phyloP scores from a whole-genome alignment of 2,113 vertebrate genomes.

The Xyrauchen texanus region DNA sequence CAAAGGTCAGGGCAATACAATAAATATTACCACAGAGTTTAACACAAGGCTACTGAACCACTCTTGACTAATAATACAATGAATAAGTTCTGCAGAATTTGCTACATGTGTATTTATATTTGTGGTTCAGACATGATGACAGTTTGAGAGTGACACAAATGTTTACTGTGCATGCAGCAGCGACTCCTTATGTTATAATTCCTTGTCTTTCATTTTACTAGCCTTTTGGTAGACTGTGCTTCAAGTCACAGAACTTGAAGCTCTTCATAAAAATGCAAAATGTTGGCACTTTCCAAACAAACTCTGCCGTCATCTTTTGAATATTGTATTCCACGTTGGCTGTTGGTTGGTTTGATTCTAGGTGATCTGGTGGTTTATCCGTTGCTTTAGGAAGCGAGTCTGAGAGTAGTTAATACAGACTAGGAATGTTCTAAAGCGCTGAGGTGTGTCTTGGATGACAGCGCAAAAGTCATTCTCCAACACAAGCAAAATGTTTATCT shows the following conservation, averaged over 20 bases:
- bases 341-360: not conserved
- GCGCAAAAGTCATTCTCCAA: conserved; percentile 52
- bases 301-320: too few species aligned
- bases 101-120: not conserved
- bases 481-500: conserved; percentile 49
- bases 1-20: not conserved
- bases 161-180: too few species aligned
- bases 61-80: not conserved
- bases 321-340: too few species aligned
- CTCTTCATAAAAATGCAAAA: not conserved
- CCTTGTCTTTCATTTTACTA: not conserved
- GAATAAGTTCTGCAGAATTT: not conserved
- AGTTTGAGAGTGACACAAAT: too few species aligned
- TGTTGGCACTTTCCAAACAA: not conserved
- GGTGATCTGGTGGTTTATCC: conserved; percentile 40
- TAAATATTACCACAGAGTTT: not conserved
- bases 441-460: conserved; percentile 62
- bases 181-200: not conserved
- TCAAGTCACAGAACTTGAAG: not conserved
- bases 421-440: conserved; percentile 13
- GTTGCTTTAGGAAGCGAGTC: too few species aligned
- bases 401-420: too few species aligned
- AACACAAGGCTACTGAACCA: not conserved
- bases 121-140: too few species aligned
- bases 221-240: not conserved